These are phyloP conservation scores for Nemopilema nomurai DNA, from an alignment of 30 jellyfish, hydroid and myxozoan species.

Conservation along the genomic window DNA sequence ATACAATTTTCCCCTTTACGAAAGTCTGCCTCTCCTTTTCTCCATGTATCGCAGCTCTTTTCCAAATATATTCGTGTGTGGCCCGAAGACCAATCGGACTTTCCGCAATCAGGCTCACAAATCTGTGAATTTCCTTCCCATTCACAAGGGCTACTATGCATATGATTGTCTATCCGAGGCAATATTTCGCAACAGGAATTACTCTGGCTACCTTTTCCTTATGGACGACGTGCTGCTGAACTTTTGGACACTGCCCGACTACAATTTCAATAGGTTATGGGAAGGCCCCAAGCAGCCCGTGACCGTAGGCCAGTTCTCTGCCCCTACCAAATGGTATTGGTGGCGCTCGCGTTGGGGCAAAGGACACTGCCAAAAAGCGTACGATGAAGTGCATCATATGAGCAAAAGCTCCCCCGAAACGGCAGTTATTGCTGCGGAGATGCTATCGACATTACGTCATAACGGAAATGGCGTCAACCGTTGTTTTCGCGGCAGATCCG, in stretches of 20 bases:
- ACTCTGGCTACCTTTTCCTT: slow-evolving; percentile 72
- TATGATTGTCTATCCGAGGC: slow-evolving; percentile 69
- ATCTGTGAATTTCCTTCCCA: slow-evolving; percentile 31
- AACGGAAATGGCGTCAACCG: slow-evolving; percentile 58
- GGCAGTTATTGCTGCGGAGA: slow-evolving; percentile 28
- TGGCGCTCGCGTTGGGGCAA: slow-evolving; percentile 95
- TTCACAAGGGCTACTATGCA: slow-evolving; percentile 79
- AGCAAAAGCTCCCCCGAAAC: slow-evolving; percentile 37
- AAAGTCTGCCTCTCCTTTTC: slow-evolving; percentile 55
- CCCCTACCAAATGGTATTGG: slow-evolving; percentile 90
- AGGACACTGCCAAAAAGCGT: slow-evolving; percentile 72
- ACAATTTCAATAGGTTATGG: slow-evolving; percentile 73
- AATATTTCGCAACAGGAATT: slow-evolving; percentile 40
- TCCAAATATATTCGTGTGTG: slow-evolving; percentile 84
- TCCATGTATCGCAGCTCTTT: slow-evolving; percentile 72
- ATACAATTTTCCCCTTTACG: slow-evolving; percentile 75
- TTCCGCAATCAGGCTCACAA: neutral
- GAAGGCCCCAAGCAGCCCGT: slow-evolving; percentile 95
- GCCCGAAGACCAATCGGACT: slow-evolving; percentile 46
- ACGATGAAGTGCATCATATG: slow-evolving; percentile 43
- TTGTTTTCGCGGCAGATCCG: slow-evolving; percentile 97
- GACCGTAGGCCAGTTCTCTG: slow-evolving; percentile 44
- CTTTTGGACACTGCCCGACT: slow-evolving; percentile 68
- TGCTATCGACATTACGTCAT: slow-evolving; percentile 36
- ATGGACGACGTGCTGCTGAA: slow-evolving; percentile 91